Evolutionary conservation across 2,113 vertebrate genomes (phyloP).

Genomic region (Tragelaphus imberbis): DNA sequence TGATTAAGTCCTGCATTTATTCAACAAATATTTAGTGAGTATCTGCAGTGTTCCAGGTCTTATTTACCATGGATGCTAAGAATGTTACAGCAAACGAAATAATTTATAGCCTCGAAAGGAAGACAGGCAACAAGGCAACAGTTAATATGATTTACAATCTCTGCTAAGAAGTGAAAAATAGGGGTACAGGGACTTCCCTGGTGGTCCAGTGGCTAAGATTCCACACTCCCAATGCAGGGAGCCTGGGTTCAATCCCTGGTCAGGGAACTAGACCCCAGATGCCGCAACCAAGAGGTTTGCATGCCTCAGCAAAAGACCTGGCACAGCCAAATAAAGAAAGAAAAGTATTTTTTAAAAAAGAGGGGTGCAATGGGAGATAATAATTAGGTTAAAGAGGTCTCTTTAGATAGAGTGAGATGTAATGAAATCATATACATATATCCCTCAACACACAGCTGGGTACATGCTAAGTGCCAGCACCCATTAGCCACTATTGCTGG

Average conservation of each 20-base stretch:
- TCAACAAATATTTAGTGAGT: not conserved
- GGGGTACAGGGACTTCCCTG: not conserved
- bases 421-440: not conserved
- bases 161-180: not conserved
- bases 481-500: not conserved
- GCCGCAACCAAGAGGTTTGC: not conserved
- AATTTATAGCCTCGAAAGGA: not conserved
- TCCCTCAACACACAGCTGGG: not conserved
- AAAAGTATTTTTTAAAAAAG: not conserved
- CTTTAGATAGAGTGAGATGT: not conserved
- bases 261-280: not conserved
- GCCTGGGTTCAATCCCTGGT: not conserved
- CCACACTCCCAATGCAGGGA: not conserved
- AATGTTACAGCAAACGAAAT: not conserved
- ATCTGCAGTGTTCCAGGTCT: not conserved
- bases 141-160: accelerated
- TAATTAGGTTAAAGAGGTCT: not conserved
- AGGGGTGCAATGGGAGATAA: not conserved
- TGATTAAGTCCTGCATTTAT: not conserved
- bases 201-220: not conserved
- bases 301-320: not conserved
- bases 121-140: not conserved
- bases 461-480: not conserved
- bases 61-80: not conserved
- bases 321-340: not conserved